Conservation (phyloP, 2,888 invertebrate species). For the Rhimphoctona megacephalus region DNA sequence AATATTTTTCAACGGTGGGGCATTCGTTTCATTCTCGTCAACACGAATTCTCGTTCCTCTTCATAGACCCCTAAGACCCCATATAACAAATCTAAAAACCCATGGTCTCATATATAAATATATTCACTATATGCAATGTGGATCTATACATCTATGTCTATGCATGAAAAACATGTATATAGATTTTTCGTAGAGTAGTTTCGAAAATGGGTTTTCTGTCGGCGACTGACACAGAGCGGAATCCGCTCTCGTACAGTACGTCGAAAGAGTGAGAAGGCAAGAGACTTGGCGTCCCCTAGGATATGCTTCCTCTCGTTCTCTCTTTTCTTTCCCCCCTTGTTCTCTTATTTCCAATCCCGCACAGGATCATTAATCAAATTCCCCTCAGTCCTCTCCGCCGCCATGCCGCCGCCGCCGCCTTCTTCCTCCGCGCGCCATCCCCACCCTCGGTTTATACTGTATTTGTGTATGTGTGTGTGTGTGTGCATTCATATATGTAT, state of each 20-base stretch:
- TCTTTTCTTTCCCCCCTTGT: constrained; percentile 65
- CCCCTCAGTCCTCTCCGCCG: constrained; percentile 74
- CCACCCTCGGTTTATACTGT: constrained; percentile 53
- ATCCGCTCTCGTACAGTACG: constrained; percentile 55
- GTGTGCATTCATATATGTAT: not conserved
- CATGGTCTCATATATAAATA: not conserved
- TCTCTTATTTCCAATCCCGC: constrained; percentile 76
- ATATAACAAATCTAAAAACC: not conserved
- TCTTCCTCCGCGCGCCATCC: constrained; percentile 64
- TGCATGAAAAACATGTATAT: constrained; percentile 50
- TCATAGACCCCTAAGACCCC: not conserved
- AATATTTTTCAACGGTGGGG: constrained; percentile 43
- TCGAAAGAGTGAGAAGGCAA: constrained; percentile 52
- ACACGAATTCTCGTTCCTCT: constrained; percentile 24
- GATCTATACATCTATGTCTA: constrained; percentile 15
- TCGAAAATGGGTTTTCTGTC: constrained; percentile 65
- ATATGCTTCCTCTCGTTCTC: constrained; percentile 72
- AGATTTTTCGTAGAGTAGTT: constrained; percentile 68
- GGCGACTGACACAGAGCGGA: constrained; percentile 50
- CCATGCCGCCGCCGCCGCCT: constrained; percentile 71
- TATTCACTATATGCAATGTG: not conserved
- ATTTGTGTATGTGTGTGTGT: constrained; percentile 15
- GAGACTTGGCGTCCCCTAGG: constrained; percentile 80
- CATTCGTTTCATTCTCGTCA: constrained; percentile 56
- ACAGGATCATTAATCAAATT: constrained; percentile 83